Conservation (phyloP, 2,888 invertebrate species). For the Orthosia cruda region DNA sequence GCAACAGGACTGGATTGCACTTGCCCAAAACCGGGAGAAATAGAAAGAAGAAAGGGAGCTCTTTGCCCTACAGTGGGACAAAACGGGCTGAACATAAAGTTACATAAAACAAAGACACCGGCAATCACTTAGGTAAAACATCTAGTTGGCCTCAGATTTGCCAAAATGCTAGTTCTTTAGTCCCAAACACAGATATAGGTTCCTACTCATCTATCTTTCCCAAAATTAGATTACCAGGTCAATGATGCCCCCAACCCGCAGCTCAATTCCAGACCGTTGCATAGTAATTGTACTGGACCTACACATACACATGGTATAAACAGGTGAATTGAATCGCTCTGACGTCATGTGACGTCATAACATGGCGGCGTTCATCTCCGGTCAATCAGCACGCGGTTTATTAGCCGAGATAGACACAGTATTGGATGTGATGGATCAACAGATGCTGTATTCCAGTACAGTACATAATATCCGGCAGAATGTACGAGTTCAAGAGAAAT, state of each 20-base stretch:
- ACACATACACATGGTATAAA: conserved; percentile 9
- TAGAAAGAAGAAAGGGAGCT: too few species aligned
- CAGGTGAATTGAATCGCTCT: conserved; percentile 31
- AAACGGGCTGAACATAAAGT: too few species aligned
- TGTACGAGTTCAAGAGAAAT: too few species aligned
- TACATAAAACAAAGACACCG: too few species aligned
- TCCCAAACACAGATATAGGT: neutral
- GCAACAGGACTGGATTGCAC: too few species aligned
- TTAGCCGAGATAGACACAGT: conserved; percentile 36
- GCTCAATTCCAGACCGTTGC: conserved; percentile 33
- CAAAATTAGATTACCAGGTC: conserved; percentile 43
- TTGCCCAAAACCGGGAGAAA: too few species aligned
- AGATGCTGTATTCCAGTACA: neutral
- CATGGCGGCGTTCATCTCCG: conserved; percentile 70
- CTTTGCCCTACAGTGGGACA: too few species aligned
- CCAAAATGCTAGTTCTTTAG: too few species aligned
- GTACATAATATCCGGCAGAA: too few species aligned
- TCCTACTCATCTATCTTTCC: neutral
- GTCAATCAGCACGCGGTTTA: conserved; percentile 64
- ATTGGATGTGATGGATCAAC: neutral
- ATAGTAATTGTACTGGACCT: conserved; percentile 37
- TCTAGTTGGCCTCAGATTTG: too few species aligned
- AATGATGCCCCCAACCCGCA: conserved; percentile 4
- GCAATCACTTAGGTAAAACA: too few species aligned
- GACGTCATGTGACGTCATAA: conserved; percentile 61